These are phyloP conservation scores for Apocrypta bakeri DNA, from an alignment of 1,140 invertebrate species.

Conservation along the genomic window DNA sequence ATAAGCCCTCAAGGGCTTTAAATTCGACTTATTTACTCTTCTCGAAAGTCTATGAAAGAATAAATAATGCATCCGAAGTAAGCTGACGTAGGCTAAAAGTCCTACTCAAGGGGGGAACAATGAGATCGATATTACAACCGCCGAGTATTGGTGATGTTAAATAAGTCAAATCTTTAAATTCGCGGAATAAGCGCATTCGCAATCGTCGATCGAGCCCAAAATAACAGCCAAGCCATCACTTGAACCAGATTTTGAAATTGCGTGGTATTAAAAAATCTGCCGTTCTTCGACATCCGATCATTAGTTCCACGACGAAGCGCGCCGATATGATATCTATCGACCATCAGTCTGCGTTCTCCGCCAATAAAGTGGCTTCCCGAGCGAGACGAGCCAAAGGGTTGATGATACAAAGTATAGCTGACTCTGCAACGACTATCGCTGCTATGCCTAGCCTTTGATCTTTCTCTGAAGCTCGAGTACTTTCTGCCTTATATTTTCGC, in stretches of 20 bases:
- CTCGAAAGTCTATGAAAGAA: neutral
- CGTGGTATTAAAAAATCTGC: no score
- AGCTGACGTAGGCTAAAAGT: conserved; percentile 33
- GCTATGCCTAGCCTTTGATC: neutral
- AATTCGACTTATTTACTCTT: neutral
- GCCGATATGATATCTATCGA: conserved; percentile 31
- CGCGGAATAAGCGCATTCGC: neutral
- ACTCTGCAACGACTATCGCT: conserved; percentile 15
- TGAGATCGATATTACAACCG: conserved; percentile 43
- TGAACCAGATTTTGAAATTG: neutral
- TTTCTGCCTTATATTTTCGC: conserved; percentile 45
- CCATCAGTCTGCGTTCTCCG: neutral
- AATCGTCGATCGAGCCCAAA: neutral
- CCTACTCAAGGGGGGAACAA: conserved; percentile 32
- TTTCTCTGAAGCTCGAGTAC: neutral
- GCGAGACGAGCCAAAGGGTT: conserved; percentile 1
- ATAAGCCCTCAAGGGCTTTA: no score
- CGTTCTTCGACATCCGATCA: no score
- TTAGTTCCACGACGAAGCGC: neutral
- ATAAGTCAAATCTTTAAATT: neutral
- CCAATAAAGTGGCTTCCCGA: conserved; percentile 15
- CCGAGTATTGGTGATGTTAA: neutral
- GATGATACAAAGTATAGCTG: neutral
- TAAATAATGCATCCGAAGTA: conserved; percentile 18
- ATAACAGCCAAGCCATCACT: no score